Evolutionary conservation across 2,797 vertebrate species (phyloP), one percentile per base, ranked within the genome.

Genomic region (Rhabdomys pumilio): DNA sequence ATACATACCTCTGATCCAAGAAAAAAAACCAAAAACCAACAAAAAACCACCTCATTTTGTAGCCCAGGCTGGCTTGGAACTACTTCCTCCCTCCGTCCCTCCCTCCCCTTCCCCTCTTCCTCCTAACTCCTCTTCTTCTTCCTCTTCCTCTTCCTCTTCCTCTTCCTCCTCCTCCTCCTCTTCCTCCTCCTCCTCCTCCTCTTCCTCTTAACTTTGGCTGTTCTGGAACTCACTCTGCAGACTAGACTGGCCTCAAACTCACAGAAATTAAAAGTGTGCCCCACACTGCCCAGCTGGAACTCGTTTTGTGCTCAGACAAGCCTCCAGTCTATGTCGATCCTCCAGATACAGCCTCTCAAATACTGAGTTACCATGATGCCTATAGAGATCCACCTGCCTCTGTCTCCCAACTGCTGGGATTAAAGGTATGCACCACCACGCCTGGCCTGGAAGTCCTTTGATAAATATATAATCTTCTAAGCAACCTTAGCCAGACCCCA

Each of bases 51-150:
- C 34, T 84, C 59, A 65, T 31, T 84, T 44, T 84, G 82, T 47
- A 84, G 41, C 41, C 59, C 61, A 50, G 29, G 26, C 20, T 57
- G 5, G 9, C 4, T 41, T 63, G 26, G 38, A 41, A 26, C 55
- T 59, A 7, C 3, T 3, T 22, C 9, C 3, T 2, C 4, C 31
- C 26, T 20, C 7, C 4, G 12, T 4, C 7, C 31, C 1, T 6
- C 15, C 11, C 20, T 17, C 3, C 17, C 22, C 34, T 14, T 9
- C 65, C 10, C 17, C 5, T 9, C 63, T 63, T 10, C 22, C 63
- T 19, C 20, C 9, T 10, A 47, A 47, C 34, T 15, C 6, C 17
- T 3, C 3, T 7, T 11, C 9, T 0, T 4, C 38, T 8, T 38
- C 15, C 4, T 61, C 26, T 5, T 38, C 34, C 1, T 72, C 4